Conservation (phyloP, 1,140 invertebrate genomes). For the Zaprionus taronus region DNA sequence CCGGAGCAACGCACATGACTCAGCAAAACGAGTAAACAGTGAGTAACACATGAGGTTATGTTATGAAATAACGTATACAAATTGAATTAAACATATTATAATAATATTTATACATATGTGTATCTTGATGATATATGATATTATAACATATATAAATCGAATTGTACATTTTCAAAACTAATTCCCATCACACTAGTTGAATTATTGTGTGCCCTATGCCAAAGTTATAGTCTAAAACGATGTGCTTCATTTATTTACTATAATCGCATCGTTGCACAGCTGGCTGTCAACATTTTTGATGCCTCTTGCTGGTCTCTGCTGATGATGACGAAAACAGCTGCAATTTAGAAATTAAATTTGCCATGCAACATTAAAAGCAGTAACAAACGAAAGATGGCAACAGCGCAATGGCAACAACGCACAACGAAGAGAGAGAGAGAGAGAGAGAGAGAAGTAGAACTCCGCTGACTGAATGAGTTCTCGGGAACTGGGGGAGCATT, state of each 20-base stretch:
- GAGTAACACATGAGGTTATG: neutral
- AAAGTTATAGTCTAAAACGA: neutral
- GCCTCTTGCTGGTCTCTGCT: conserved; percentile 15
- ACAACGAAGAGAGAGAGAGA: conserved; percentile 43
- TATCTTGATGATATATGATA: neutral
- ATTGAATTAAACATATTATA: neutral
- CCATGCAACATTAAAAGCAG: conserved; percentile 77
- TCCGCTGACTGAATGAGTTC: conserved; percentile 8
- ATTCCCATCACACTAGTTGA: neutral
- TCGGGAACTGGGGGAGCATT: neutral
- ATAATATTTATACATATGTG: no score
- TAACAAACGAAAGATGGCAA: conserved; percentile 37
- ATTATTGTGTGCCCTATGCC: neutral
- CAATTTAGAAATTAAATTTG: conserved; percentile 83
- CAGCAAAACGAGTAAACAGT: neutral
- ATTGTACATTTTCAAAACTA: neutral
- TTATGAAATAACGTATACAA: neutral
- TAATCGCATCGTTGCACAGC: conserved; percentile 2
- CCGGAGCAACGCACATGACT: neutral
- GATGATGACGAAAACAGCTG: conserved; percentile 68
- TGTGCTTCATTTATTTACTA: neutral
- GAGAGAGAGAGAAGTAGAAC: conserved; percentile 26
- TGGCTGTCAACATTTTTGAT: neutral
- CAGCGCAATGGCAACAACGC: conserved; percentile 5
- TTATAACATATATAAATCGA: neutral